These are phyloP conservation scores for Pediacus dermestoides DNA, from an alignment of 2,888 invertebrate species.

Conservation along the genomic window DNA sequence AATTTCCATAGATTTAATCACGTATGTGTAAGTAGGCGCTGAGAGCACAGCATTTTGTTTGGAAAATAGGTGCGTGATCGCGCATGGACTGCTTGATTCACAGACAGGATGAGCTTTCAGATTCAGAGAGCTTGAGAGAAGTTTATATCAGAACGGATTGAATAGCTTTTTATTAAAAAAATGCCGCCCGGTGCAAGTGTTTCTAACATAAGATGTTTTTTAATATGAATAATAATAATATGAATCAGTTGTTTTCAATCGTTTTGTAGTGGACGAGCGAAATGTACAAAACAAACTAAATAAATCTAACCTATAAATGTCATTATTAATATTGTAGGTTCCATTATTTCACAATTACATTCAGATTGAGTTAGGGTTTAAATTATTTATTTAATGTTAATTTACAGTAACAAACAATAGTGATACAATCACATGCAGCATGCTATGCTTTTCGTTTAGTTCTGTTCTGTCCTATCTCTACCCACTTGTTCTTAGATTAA, in stretches of 20 bases:
- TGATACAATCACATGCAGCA: constrained; percentile 6
- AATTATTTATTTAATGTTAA: constrained; percentile 8
- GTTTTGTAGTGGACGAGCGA: no score
- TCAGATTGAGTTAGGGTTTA: constrained; percentile 9
- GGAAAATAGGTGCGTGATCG: constrained; percentile 39
- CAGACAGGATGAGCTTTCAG: constrained; percentile 38
- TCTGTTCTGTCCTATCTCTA: constrained; percentile 21
- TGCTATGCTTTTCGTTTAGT: constrained; percentile 7
- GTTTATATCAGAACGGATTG: background rate
- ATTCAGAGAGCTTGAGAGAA: background rate
- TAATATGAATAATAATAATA: no score
- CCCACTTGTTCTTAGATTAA: constrained; percentile 31
- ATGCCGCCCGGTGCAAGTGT: no score
- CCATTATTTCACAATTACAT: no score
- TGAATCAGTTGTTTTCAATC: no score
- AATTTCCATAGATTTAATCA: constrained; percentile 37
- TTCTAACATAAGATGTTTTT: no score
- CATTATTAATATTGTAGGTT: no score
- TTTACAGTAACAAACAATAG: constrained; percentile 8
- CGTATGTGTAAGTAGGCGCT: constrained; percentile 32
- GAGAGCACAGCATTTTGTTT: constrained; percentile 20
- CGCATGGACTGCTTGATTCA: constrained; percentile 41
- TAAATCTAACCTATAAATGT: no score
- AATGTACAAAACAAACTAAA: no score
- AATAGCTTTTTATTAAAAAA: constrained; percentile 6